phyloP scores from a whole-genome alignment of 2,797 vertebrate genomes.

The Ibycter americanus region DNA sequence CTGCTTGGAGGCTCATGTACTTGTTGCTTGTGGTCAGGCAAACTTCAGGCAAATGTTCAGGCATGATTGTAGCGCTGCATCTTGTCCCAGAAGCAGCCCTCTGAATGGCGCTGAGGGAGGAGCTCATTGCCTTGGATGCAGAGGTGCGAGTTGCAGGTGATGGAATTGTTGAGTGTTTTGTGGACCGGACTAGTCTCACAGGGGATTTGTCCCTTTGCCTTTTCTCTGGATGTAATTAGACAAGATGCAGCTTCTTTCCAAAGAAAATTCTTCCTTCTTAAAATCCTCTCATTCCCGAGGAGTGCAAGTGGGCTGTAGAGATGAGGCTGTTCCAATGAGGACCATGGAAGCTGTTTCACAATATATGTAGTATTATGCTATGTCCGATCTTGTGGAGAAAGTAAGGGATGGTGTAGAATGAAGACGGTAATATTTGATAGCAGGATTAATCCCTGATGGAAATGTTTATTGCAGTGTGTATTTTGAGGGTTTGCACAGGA shows the following conservation, averaged over 20 bases:
- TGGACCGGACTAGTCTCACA: not conserved
- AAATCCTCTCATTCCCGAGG: not conserved
- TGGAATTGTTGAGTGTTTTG: not conserved
- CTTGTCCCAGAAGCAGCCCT: not conserved
- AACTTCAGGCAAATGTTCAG: not conserved
- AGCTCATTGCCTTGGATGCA: accelerated
- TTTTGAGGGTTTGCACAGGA: not conserved
- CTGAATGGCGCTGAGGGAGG: not conserved
- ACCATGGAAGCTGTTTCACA: not conserved
- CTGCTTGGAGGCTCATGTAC: not conserved
- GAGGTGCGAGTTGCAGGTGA: not conserved
- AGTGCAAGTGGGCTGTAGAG: not conserved
- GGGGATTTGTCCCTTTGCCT: not conserved
- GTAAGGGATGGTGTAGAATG: not conserved
- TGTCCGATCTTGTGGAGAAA: not conserved
- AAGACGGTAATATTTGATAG: not conserved
- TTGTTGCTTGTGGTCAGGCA: not conserved
- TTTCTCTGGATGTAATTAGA: not conserved
- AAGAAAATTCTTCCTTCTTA: not conserved
- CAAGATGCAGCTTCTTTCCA: not conserved
- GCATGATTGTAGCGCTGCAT: accelerated
- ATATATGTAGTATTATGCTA: not conserved
- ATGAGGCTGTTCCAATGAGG: not conserved
- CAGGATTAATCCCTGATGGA: not conserved
- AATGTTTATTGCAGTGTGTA: accelerated